These are phyloP conservation scores for Brachionus sp. DNA, from an alignment of 1,140 invertebrate genomes.

Conservation along the genomic window DNA sequence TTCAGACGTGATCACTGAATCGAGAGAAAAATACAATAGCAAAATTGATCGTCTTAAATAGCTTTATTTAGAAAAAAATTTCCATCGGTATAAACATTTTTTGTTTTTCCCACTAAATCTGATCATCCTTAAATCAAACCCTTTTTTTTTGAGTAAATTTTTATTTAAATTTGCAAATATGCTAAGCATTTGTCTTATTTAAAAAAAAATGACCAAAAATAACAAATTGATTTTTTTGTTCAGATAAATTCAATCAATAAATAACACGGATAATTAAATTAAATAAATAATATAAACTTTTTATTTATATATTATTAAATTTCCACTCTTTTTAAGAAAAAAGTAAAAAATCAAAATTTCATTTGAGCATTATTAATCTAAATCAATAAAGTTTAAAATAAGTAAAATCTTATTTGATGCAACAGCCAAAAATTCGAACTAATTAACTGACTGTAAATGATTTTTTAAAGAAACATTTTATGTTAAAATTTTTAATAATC, in stretches of 20 bases:
- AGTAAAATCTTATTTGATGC: too few species aligned
- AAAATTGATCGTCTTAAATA: background rate
- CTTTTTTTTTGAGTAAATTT: background rate
- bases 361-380: too few species aligned
- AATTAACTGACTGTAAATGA: too few species aligned
- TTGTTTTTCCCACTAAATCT: background rate
- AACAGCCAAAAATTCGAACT: too few species aligned
- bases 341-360: too few species aligned
- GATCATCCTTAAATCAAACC: background rate
- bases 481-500: too few species aligned
- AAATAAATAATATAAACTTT: background rate
- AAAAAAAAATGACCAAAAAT: background rate
- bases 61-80: background rate
- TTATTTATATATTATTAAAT: background rate
- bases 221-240: background rate
- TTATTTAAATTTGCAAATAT: background rate
- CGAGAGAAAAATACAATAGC: background rate
- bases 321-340: background rate
- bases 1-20: background rate
- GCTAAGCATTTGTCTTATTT: background rate
- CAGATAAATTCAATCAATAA: background rate
- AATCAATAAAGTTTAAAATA: too few species aligned
- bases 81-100: background rate
- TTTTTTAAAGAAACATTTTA: too few species aligned
- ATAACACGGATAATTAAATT: background rate